These are phyloP conservation scores for Drosophila biarmipes DNA, from an alignment of 1,140 invertebrate species.

Conservation along the genomic window DNA sequence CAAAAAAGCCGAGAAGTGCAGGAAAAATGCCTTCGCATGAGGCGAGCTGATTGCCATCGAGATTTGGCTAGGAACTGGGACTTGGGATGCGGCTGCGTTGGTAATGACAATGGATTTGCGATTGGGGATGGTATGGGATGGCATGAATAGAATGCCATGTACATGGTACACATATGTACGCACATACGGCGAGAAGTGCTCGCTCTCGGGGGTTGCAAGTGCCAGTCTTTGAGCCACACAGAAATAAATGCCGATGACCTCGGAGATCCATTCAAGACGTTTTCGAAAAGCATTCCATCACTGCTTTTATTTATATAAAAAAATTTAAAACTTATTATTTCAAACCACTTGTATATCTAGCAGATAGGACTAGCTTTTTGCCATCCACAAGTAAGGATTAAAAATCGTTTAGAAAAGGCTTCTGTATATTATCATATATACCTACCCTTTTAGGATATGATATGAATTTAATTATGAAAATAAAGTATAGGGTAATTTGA, in stretches of 20 bases:
- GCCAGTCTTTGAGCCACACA: conserved; percentile 9
- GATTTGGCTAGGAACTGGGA: background rate
- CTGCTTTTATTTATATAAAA: too few relatives aligned
- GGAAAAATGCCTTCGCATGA: conserved; percentile 4
- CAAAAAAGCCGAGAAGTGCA: background rate
- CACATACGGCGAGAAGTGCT: background rate
- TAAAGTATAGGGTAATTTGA: too few relatives aligned
- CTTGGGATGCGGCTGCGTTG: background rate
- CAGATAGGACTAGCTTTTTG: too few relatives aligned
- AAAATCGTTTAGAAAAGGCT: too few relatives aligned
- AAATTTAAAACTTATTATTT: too few relatives aligned
- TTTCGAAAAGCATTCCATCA: too few relatives aligned
- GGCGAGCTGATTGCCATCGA: background rate
- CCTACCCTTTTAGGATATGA: too few relatives aligned
- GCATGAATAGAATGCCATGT: background rate
- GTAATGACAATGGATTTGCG: conserved; percentile 8
- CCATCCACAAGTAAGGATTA: too few relatives aligned
- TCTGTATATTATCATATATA: too few relatives aligned
- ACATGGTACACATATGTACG: conserved; percentile 8
- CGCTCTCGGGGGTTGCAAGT: conserved; percentile 51
- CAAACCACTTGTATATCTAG: too few relatives aligned
- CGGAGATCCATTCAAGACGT: background rate
- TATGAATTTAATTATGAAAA: too few relatives aligned
- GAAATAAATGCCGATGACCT: background rate
- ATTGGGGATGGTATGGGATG: conserved; percentile 5